Percentiles rank a stretch among this genome's conserved stretches.
These are phyloP conservation scores for Drosophila cracens DNA, from an alignment of 2,888 invertebrate species.

Conservation along the genomic window DNA sequence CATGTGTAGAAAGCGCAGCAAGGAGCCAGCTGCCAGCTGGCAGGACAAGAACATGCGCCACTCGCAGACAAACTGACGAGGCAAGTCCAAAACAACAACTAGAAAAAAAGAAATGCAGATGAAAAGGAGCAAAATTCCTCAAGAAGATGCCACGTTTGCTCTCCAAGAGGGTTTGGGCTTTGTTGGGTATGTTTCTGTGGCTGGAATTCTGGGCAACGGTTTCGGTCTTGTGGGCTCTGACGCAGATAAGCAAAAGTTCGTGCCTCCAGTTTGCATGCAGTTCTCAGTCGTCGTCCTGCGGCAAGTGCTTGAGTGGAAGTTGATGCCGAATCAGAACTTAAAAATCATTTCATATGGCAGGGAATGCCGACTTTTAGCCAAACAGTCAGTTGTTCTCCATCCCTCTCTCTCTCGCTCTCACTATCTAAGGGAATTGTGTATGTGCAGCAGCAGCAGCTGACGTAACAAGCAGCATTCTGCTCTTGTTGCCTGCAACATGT, in stretches of 20 bases:
- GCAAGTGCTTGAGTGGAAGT: conserved; percentile 50
- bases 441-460: conserved; percentile 13
- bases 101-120: conserved; percentile 1
- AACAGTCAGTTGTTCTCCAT: conserved; percentile 46
- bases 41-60: conserved; percentile 35
- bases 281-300: conserved; percentile 31
- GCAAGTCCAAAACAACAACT: conserved; percentile 4
- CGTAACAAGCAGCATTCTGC: conserved; percentile 43
- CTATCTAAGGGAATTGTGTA: not conserved
- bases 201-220: conserved; percentile 31
- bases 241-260: conserved; percentile 56
- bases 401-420: not conserved
- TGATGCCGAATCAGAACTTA: conserved; percentile 64
- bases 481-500: conserved; percentile 44
- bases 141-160: conserved; percentile 41
- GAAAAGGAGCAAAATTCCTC: conserved; percentile 16
- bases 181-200: conserved; percentile 33
- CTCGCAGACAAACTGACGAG: conserved; percentile 22
- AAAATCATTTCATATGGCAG: conserved; percentile 77
- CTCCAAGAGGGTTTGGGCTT: not conserved
- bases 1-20: conserved; percentile 47
- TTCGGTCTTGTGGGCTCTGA: conserved; percentile 41
- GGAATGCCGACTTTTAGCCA: conserved; percentile 43
- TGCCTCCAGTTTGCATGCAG: conserved; percentile 45
- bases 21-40: conserved; percentile 23